phyloP scores from a whole-genome alignment of 2,113 vertebrate species.

The Eurystomus gularis region DNA sequence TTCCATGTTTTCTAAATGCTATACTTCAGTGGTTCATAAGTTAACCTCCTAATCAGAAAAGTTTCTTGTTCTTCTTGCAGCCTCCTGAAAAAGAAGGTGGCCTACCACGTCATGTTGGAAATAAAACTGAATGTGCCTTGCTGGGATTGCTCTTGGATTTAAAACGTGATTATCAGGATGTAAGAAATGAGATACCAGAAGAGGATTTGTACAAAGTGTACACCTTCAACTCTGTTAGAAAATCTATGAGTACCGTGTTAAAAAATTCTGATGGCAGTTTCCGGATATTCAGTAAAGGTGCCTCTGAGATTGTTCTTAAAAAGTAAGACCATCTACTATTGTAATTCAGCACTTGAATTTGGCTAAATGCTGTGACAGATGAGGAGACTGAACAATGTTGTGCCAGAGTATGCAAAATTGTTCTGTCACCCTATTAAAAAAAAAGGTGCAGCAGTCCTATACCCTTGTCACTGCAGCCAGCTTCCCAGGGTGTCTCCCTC shows the following conservation, averaged over 20 bases:
- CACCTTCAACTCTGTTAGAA: conserved; percentile 98
- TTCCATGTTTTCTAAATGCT: not conserved
- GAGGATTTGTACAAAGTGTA: conserved; percentile 98
- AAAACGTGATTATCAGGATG: conserved; percentile 94
- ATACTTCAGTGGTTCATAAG: not conserved
- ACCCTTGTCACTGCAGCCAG: not conserved
- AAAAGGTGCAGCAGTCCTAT: not conserved
- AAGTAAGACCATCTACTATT: conserved; percentile 82
- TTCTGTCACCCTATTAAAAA: not conserved
- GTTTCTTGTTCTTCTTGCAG: conserved; percentile 72
- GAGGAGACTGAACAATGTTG: not conserved
- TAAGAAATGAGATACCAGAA: conserved; percentile 96
- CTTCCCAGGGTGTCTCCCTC: not conserved
- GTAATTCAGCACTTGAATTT: not conserved
- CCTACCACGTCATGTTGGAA: conserved; percentile 94
- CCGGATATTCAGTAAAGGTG: conserved; percentile 99
- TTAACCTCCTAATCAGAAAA: not conserved
- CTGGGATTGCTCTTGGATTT: conserved; percentile 91
- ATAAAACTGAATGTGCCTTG: conserved; percentile 99
- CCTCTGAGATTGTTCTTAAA: conserved; percentile 97
- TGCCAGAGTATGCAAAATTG: not conserved
- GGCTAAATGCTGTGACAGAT: not conserved
- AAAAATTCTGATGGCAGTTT: conserved; percentile 96
- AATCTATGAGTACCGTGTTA: conserved; percentile 98
- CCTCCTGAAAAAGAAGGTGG: conserved; percentile 98